phyloP scores from a whole-genome alignment of 2,888 invertebrate species.

The Slavum lentiscoides region DNA sequence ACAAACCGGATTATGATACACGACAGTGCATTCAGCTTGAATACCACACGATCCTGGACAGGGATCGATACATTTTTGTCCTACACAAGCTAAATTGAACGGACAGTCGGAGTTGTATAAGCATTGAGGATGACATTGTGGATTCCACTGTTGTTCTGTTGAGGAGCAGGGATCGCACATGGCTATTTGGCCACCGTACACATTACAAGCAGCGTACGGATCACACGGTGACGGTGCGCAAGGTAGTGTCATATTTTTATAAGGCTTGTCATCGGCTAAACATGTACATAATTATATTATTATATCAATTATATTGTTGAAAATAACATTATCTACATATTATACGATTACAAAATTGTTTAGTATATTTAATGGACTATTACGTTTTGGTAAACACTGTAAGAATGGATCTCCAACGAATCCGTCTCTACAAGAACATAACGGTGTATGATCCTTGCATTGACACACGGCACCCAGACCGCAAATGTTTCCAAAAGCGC shows the following conservation, averaged over 20 bases:
- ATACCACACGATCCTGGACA: conserved; percentile 80
- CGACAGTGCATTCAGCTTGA: conserved; percentile 72
- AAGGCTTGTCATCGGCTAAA: conserved; percentile 63
- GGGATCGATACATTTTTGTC: conserved; percentile 75
- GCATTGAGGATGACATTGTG: conserved; percentile 81
- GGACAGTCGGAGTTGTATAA: conserved; percentile 78
- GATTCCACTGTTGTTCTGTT: conserved; percentile 69
- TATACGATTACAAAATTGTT: background rate
- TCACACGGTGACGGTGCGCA: conserved; percentile 81
- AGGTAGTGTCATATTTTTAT: conserved; percentile 69
- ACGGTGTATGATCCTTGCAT: conserved; percentile 80
- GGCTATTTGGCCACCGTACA: conserved; percentile 75
- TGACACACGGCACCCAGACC: conserved; percentile 80
- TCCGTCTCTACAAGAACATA: conserved; percentile 76
- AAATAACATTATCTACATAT: background rate
- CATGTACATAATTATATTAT: conserved; percentile 53
- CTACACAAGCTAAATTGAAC: conserved; percentile 75
- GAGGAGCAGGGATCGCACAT: conserved; percentile 78
- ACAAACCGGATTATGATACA: conserved; percentile 75
- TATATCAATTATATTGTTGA: too few relatives aligned
- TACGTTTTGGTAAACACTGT: conserved; percentile 69
- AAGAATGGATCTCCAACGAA: conserved; percentile 80
- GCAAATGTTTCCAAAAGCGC: conserved; percentile 71
- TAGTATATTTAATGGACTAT: conserved; percentile 56
- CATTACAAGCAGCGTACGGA: conserved; percentile 69